Evolutionary conservation across 2,888 invertebrate genomes (phyloP).

Genomic region (Megamerina dolium): DNA sequence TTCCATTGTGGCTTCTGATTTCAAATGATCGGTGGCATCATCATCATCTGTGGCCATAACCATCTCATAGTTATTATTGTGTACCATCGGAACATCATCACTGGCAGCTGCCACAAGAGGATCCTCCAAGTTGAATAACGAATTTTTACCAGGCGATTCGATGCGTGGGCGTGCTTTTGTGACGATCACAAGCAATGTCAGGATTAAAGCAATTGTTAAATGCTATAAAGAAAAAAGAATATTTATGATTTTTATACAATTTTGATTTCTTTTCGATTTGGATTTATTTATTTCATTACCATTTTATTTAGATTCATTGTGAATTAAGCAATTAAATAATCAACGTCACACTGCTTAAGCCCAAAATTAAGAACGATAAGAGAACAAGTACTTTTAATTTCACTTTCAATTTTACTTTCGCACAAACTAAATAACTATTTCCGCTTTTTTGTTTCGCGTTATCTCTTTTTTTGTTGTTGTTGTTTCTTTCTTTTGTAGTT

Average conservation of each 20-base stretch:
- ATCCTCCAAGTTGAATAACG: not conserved
- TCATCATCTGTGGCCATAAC: constrained; percentile 34
- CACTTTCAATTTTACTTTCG: too few species aligned
- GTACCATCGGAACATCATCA: constrained; percentile 25
- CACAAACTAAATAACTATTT: too few species aligned
- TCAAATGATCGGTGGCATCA: constrained; percentile 31
- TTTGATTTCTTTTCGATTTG: too few species aligned
- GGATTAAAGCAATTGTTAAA: not conserved
- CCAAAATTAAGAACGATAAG: too few species aligned
- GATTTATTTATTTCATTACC: not conserved
- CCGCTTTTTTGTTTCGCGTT: too few species aligned
- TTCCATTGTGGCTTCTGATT: constrained; percentile 34
- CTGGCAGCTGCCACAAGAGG: constrained; percentile 19
- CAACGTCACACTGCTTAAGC: too few species aligned
- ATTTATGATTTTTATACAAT: too few species aligned
- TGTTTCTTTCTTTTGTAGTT: too few species aligned
- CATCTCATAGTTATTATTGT: constrained; percentile 34
- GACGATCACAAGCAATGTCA: not conserved
- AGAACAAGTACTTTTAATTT: too few species aligned
- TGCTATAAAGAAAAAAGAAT: not conserved
- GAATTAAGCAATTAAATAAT: too few species aligned
- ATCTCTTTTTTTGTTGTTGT: too few species aligned
- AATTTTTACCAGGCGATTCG: not conserved
- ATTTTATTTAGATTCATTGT: not conserved
- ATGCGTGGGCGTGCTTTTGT: not conserved